Percentiles rank a stretch among this genome's conserved stretches.
Evolutionary conservation across 1,140 invertebrate genomes (phyloP).

Genomic region (Bathynomus jamesi): DNA sequence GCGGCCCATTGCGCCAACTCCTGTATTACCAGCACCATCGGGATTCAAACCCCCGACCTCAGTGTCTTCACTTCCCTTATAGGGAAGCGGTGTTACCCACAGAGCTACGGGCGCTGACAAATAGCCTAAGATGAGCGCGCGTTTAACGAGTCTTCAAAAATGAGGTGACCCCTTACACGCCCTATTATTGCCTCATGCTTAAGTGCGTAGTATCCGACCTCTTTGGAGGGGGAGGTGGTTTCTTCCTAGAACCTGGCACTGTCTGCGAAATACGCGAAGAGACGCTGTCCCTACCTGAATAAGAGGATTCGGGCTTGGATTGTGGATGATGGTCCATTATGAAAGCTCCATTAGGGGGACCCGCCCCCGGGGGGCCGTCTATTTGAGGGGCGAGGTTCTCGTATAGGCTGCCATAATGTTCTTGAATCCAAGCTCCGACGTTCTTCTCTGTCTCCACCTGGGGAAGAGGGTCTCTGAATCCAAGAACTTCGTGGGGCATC

Average conservation of each 20-base stretch:
- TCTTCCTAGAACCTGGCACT: conserved; percentile 17
- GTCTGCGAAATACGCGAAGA: neutral
- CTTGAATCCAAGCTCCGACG: conserved; percentile 81
- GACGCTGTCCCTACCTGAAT: neutral
- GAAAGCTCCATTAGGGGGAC: neutral
- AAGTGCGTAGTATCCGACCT: conserved; percentile 66
- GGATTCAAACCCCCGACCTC: too few species aligned
- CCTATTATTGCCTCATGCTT: conserved; percentile 30
- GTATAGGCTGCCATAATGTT: conserved; percentile 60
- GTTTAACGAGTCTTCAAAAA: too few species aligned
- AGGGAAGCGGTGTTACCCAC: too few species aligned
- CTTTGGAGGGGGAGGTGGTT: conserved; percentile 63
- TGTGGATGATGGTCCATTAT: conserved; percentile 12
- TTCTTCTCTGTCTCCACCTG: conserved; percentile 64
- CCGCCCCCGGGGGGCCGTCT: conserved; percentile 11
- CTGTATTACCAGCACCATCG: too few species aligned
- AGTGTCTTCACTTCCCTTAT: too few species aligned
- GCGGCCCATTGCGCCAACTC: too few species aligned
- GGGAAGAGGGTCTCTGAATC: conserved; percentile 58
- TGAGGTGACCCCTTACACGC: too few species aligned
- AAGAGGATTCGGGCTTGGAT: conserved; percentile 17
- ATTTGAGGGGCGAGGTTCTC: conserved; percentile 32
- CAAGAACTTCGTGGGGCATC: conserved; percentile 80
- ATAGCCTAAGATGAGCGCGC: too few species aligned
- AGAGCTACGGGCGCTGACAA: too few species aligned